These are phyloP conservation scores for Rhyzopertha dominica DNA, from an alignment of 1,140 invertebrate species.

Conservation along the genomic window DNA sequence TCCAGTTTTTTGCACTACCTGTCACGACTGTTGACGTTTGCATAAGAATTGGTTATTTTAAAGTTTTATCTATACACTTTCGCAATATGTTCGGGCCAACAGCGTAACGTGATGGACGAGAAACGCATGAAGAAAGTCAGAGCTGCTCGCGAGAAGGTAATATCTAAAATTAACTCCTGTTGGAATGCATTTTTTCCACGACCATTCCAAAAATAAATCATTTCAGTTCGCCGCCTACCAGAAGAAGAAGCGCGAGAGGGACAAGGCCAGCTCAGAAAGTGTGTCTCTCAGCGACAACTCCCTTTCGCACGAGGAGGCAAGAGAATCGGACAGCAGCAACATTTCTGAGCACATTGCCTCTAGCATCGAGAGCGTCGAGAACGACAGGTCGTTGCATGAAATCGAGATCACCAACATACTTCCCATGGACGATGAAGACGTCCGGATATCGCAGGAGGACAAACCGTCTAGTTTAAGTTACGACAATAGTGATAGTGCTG, in stretches of 20 bases:
- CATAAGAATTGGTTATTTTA: no score
- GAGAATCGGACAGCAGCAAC: slow-evolving; percentile 13
- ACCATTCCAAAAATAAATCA: slow-evolving; percentile 15
- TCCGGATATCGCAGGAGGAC: slow-evolving; percentile 19
- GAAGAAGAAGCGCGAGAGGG: slow-evolving; percentile 17
- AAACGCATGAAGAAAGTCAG: slow-evolving; percentile 15
- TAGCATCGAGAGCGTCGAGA: slow-evolving; percentile 33
- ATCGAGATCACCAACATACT: slow-evolving; percentile 37
- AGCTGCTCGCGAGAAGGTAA: slow-evolving; percentile 21
- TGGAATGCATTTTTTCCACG: slow-evolving; percentile 5
- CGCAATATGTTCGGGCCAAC: no score
- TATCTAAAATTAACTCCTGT: slow-evolving; percentile 1
- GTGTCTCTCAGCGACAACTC: slow-evolving; percentile 10
- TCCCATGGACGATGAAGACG: slow-evolving; percentile 11
- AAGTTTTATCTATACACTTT: no score
- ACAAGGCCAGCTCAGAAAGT: slow-evolving; percentile 4
- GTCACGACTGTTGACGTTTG: no score
- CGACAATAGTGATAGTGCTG: slow-evolving; percentile 21
- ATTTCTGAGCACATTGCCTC: slow-evolving; percentile 38
- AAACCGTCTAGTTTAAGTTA: slow-evolving; percentile 25
- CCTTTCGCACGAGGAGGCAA: background rate
- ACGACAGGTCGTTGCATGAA: slow-evolving; percentile 42
- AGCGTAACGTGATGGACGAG: slow-evolving; percentile 17
- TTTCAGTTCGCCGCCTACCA: slow-evolving; percentile 17
- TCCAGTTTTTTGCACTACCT: no score